Evolutionary conservation across 2,888 invertebrate genomes (phyloP).

Genomic region (Flexamia atlantica): DNA sequence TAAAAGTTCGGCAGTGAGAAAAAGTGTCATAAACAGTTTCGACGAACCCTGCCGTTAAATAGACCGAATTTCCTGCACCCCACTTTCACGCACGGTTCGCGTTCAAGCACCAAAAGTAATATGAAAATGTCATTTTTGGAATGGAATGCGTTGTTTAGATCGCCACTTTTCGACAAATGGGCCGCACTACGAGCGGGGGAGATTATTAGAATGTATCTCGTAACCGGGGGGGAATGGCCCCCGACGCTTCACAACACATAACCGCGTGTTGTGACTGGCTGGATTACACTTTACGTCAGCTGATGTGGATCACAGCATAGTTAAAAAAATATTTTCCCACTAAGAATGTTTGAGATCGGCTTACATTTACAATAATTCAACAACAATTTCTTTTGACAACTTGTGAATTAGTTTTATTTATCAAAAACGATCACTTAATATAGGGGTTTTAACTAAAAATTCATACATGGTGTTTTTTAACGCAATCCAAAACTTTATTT

Average conservation of each 20-base stretch:
- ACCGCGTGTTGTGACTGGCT: background rate
- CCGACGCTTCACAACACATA: background rate
- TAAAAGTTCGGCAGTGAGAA: background rate
- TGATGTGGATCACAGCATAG: no score
- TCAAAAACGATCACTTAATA: no score
- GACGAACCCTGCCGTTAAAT: background rate
- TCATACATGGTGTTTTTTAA: no score
- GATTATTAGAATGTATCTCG: conserved; percentile 35
- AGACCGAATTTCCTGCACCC: conserved; percentile 21
- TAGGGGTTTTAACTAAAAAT: no score
- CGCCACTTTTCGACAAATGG: conserved; percentile 47
- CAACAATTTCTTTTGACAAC: no score
- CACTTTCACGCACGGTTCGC: conserved; percentile 47
- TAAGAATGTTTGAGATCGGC: no score
- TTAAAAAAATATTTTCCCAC: no score
- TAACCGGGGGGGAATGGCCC: background rate
- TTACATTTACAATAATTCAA: no score
- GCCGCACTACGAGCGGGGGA: conserved; percentile 29
- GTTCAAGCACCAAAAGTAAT: conserved; percentile 40
- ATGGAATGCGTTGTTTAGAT: conserved; percentile 44
- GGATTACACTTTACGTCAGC: no score
- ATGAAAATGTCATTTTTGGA: conserved; percentile 49
- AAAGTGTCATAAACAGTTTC: conserved; percentile 3
- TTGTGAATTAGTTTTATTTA: no score
- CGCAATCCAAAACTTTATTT: no score